Conservation (phyloP, 2,113 vertebrate species). For the Cervus canadensis region DNA sequence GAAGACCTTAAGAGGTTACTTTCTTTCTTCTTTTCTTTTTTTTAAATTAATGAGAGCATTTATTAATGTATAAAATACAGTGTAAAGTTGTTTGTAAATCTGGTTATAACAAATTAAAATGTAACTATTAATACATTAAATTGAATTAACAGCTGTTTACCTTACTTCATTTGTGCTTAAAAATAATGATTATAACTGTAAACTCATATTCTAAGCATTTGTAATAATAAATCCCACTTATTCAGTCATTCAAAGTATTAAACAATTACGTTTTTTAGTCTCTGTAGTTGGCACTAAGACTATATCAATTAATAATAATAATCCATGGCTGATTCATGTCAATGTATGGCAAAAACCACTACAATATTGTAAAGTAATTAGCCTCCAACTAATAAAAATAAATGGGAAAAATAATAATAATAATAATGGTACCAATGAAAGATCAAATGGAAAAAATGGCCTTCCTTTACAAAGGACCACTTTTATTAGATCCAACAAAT, state of each 20-base stretch:
- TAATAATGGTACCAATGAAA: background rate
- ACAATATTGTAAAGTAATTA: no score
- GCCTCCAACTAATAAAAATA: no score
- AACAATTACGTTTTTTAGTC: background rate
- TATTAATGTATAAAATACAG: background rate
- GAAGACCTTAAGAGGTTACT: background rate
- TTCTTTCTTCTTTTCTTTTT: background rate
- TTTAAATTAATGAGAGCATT: background rate
- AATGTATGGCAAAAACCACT: no score
- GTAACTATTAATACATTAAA: background rate
- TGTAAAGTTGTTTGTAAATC: background rate
- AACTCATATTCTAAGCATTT: background rate
- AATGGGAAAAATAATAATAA: background rate
- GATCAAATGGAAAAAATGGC: background rate
- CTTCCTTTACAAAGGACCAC: background rate
- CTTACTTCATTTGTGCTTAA: background rate
- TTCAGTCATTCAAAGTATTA: background rate
- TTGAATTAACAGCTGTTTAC: background rate
- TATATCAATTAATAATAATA: background rate
- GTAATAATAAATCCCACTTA: background rate
- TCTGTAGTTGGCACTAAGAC: background rate
- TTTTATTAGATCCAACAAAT: background rate
- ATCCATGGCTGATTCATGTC: no score
- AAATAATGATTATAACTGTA: background rate
- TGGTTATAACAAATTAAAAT: background rate